phyloP scores from a whole-genome alignment of 1,140 invertebrate genomes.

The Megalonaias nervosa region DNA sequence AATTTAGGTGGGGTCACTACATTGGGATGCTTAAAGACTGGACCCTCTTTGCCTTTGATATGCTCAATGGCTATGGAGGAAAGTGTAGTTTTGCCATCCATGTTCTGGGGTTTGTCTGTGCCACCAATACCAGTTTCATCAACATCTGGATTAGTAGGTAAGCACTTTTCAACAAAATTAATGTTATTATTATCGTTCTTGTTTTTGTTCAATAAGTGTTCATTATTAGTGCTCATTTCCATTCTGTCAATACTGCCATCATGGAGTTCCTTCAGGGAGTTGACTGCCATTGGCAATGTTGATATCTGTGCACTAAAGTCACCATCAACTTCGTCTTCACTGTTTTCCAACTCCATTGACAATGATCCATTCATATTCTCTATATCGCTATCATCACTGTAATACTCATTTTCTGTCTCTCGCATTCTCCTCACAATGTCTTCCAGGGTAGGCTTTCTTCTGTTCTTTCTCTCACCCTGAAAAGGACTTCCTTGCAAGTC shows the following conservation, averaged over 20 bases:
- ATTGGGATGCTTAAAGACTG: constrained; percentile 30
- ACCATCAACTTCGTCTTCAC: constrained; percentile 61
- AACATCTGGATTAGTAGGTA: constrained; percentile 24
- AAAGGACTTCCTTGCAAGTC: constrained; percentile 47
- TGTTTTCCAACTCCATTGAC: constrained; percentile 27
- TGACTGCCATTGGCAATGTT: constrained; percentile 15
- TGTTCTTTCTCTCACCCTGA: constrained; percentile 38
- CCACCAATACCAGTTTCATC: constrained; percentile 22
- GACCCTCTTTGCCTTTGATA: constrained; percentile 16
- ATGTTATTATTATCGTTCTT: constrained; percentile 37
- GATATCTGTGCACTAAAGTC: constrained; percentile 21
- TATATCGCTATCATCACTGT: constrained; percentile 54
- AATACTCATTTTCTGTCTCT: constrained; percentile 46
- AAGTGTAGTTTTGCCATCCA: constrained; percentile 13
- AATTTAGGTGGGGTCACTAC: constrained; percentile 33
- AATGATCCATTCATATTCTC: constrained; percentile 27
- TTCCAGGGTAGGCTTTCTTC: constrained; percentile 62
- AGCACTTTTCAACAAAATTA: constrained; percentile 18
- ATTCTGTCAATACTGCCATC: background rate
- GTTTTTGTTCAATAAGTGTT: constrained; percentile 16
- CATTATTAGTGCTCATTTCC: constrained; percentile 1
- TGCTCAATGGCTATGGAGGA: constrained; percentile 12
- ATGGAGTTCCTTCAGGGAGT: constrained; percentile 5
- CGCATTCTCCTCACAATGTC: constrained; percentile 63
- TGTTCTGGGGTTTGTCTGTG: constrained; percentile 3